Evolutionary conservation across 2,797 vertebrate species (phyloP), one percentile per base, ranked within the genome.

Genomic region (Adelosebastes latens): DNA sequence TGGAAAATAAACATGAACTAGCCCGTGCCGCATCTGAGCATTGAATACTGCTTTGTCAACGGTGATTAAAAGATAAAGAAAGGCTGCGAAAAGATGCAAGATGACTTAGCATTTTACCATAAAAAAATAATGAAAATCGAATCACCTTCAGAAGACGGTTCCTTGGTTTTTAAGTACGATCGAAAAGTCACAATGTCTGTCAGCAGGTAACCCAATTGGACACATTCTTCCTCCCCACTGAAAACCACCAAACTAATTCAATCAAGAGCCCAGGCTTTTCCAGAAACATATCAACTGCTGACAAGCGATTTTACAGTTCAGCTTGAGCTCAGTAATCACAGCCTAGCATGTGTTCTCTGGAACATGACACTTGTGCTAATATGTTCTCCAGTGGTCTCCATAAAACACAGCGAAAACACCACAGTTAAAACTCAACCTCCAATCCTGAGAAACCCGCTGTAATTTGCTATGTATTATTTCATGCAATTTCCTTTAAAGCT

Each of bases 251-350:
- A 91, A 92, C 92, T 94, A 94, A 95, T 95, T 95, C 89, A 96
- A 95, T 95, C 93, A 94, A 75, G 86, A 82, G 76, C 77, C 75
- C 27, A 79, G 84, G 87, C 90, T 92, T 56, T 93, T 90, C 88
- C 94, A 94, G 87, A 95, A 94, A 94, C 91, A 89, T 82, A 93
- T 94, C 92, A 92, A 94, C 87, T 94, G 93, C 94, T 95, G 94
- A 95, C 94, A 94, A 93, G 93, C 73, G 68, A 94, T 94, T 95
- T 93, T 92, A 92, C 93, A 93, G 94, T 93, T 87, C 82, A 89
- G 88, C 87, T 86, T 84, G 86, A 89, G 91, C 92, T 87, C 85
- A 65, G 87, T 94, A 94, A 94, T 94, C 94, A 94, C 90, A 93
- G 93, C 82, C 85, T 89, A 83, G 89, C 87, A 88, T 93, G 88